Evolutionary conservation across 2,888 invertebrate species (phyloP), one percentile per base, ranked within the genome.

Genomic region (Phasia obesa): DNA sequence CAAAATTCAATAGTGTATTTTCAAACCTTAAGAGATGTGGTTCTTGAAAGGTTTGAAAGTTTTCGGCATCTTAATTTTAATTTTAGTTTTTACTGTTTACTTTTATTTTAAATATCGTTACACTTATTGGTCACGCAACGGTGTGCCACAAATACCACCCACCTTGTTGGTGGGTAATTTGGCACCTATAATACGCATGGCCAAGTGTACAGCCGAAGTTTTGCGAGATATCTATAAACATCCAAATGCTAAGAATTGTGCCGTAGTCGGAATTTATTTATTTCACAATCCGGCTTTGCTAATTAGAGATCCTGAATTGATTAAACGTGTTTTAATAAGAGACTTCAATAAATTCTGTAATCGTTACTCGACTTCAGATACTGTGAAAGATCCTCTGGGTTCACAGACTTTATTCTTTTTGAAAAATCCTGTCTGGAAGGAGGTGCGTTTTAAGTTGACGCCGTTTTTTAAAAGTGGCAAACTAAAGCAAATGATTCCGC

Each of bases 361-460:
- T 27, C 88, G 88, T 9, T 90, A 89, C 62, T 89, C 91, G 1
- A 88, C 88, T 59, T 88, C 91, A 0, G 90, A 92, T 13, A 87
- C 86, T 23, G 85, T 88, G 15, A 80, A 86, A 0, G 93, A 93
- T 85, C 88, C 89, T 0, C 71, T 93, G 15, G 93, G 92, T 2
- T 90, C 89, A 1, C 87, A 91, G 31, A 92, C 92, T 82, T 85
- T 93, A 2, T 92, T 93, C 76, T 88, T 92, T 42, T 84, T 92
- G 1, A 92, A 90, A 67, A 92, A 92, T 87, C 92, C 93, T 0
- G 88, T 89, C 0, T 93, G 93, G 93, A 92, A 91, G 84, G 84
- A 89, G 21, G 86, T 93, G 15, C 90, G 93, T 1, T 59, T 87
- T 0, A 92, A 92, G 73, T 85, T 93, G 0, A 89, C 93, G 1